Evolutionary conservation across 2,888 invertebrate genomes (phyloP), one percentile per base, ranked within the genome.

Genomic region (Arctia plantaginis): DNA sequence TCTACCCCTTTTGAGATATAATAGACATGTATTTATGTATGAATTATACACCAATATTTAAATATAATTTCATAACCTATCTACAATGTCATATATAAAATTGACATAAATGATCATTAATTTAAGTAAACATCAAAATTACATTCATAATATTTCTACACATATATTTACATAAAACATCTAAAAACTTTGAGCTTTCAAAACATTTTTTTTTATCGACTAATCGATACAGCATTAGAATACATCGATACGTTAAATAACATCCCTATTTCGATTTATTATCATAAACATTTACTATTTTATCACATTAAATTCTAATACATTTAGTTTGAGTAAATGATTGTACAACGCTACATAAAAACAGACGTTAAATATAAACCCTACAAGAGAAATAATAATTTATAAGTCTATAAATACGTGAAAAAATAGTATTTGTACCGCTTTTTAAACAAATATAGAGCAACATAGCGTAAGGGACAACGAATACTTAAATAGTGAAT

Each of bases 1-100:
- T 55, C 51, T 55, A 55, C n/a, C 23, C 2, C 51, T 20, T 55
- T n/a, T 3, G 51, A 12, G n/a, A 8, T n/a, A 12, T n/a, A 35
- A 35, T 35, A 55, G n/a, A n/a, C n/a, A 3, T n/a, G 8, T 10
- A 3, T 55, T 12, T 55, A 20, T n/a, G n/a, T 55, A 20, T n/a
- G 51, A 3, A 55, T 51, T 8, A 51, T 20, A 62, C 30, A 62
- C 30, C 7, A 1, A 23, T 51, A 62, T 62, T 30, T 18, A 30
- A 6, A 30, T 13, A 30, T 18, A 62, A 62, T 62, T 62, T 59
- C 27, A 30, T 67, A 39, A 27, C 10, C 35, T 39, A 59, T 59
- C n/a, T 69, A 69, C 35, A 69, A 59, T 3, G 65, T 72, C 35
- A 77, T 68, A 66, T 73, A 69, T 13, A 44, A 80, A 75, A 77